Base-by-base conservation (phyloP, 2,888 invertebrate species). In the Xestobium rufovillosum region DNA sequence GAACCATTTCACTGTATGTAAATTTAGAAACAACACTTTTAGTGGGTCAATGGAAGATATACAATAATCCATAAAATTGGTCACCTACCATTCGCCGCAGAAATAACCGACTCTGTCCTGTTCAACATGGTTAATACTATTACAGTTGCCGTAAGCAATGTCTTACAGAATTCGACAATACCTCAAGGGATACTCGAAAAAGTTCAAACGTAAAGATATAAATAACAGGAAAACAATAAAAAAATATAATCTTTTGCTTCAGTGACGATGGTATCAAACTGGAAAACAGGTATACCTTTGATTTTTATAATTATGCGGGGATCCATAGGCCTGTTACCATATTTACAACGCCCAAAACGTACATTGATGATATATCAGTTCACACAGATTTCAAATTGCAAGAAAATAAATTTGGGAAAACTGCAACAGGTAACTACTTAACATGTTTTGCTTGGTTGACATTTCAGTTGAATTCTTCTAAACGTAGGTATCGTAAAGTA, bases 301-400 rank as follows among this genome's bases (percentile, higher is more conserved):
- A 97, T 63, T 97, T 97, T 68, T 95, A 91, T 70, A 96, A 97
- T 66, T 97, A 95, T 62, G 96, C 96, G 10, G 97, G 97, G 9
- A 92, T 97, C 47, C 91, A 96, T 60, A 78, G 97, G 36, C 78
- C 90, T 4, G 95, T 97, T 15, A 76, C 82, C 50, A 64, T 97
- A 6, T 88, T 90, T 63, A 83, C 90, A 2, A 91, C 90, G 2
- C 91, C 92, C 1, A 68, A 68, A 39, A 69, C 75, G 0, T 90
- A 81, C 62, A 78, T 95, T 25, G 81, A 87, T 55, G 92, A 95
- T 57, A 79, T 95, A 38, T 78, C 80, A 19, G 72, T 92, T 13
- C 75, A 73, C 39, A 90, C 91, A 0, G 76, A 76, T 42, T 66
- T 80, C 26, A 69, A 73, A 33, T n/a, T n/a, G n/a, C n/a, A n/a